Evolutionary conservation across 2,113 vertebrate species (phyloP).

Genomic region (Osmerus mordax): DNA sequence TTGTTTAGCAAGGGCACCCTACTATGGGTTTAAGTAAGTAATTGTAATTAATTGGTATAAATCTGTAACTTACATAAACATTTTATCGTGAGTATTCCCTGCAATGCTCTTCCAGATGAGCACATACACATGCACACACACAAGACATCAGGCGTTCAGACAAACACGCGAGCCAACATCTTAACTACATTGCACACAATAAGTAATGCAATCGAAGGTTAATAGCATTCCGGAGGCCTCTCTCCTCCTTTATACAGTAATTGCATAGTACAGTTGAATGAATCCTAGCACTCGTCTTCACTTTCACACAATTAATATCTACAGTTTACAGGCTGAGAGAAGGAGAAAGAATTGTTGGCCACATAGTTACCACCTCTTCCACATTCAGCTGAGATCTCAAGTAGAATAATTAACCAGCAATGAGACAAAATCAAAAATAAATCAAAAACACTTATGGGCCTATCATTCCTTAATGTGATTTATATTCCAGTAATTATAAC

Average conservation of each 20-base stretch:
- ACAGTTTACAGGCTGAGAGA: background rate
- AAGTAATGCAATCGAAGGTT: background rate
- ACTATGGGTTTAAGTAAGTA: no score
- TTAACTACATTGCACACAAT: slow-evolving; percentile 1
- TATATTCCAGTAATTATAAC: background rate
- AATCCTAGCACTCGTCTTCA: background rate
- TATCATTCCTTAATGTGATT: background rate
- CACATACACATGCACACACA: background rate
- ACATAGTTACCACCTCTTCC: background rate
- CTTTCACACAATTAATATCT: background rate
- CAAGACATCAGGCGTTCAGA: background rate
- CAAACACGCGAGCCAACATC: background rate
- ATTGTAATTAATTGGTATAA: slow-evolving; percentile 10
- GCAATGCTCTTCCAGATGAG: background rate
- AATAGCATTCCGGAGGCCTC: background rate
- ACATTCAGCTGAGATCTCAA: slow-evolving; percentile 15
- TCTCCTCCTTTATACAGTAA: background rate
- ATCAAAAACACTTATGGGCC: no score
- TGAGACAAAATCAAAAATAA: background rate
- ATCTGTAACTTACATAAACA: background rate
- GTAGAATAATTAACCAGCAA: slow-evolving; percentile 14
- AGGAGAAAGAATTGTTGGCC: background rate
- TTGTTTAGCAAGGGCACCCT: no score
- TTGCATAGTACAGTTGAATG: background rate
- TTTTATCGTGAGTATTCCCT: no score